Evolutionary conservation across 2,797 vertebrate genomes (phyloP).

Genomic region (Mormyrus hasselquistii): DNA sequence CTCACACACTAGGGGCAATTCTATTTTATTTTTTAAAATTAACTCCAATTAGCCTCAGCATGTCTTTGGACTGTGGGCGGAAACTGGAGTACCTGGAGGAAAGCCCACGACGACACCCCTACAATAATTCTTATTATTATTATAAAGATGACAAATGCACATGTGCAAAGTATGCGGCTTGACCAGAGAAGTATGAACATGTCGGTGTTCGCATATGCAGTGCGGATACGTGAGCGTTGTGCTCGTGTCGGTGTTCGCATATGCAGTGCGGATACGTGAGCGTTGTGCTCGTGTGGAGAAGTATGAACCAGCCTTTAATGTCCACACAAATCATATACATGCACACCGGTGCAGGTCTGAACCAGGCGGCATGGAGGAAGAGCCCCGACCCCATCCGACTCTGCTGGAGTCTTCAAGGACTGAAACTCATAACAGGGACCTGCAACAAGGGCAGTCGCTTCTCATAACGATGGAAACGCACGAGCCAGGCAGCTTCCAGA

Average conservation of each 20-base stretch:
- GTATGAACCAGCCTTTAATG: background rate
- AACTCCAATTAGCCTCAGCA: too few species aligned
- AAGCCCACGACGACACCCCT: too few species aligned
- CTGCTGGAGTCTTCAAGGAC: background rate
- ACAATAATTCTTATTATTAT: background rate
- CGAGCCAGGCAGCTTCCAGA: background rate
- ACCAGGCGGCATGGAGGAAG: background rate
- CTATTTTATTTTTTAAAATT: too few species aligned
- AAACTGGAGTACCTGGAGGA: too few species aligned
- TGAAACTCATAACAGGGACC: background rate
- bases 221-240: background rate
- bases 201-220: background rate
- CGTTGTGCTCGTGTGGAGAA: background rate
- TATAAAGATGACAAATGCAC: background rate
- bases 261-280: background rate
- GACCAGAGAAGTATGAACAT: background rate
- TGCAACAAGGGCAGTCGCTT: background rate
- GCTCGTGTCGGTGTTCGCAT: background rate
- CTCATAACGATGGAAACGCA: background rate
- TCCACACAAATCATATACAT: background rate
- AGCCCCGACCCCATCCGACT: background rate
- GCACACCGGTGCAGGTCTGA: background rate
- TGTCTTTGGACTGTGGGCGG: too few species aligned
- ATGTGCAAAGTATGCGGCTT: background rate
- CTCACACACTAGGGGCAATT: too few species aligned